Evolutionary conservation across 2,113 vertebrate species (phyloP), one percentile per base, ranked within the genome.

Genomic region (Ceyx cyanopectus): DNA sequence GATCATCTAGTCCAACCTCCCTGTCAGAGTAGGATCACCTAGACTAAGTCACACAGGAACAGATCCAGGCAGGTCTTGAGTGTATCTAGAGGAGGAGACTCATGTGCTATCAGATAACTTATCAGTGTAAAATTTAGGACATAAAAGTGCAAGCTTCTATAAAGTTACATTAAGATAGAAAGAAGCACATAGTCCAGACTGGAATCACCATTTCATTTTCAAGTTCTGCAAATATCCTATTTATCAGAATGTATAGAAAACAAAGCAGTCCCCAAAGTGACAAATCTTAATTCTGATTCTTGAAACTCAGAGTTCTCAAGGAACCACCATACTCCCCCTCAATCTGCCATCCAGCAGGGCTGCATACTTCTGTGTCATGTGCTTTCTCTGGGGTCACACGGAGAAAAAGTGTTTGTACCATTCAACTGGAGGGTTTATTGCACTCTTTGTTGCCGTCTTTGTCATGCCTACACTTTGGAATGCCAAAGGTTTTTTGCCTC

Each of bases 341-440:
- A 5, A 43, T 32, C 27, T 69, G 46, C 45, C 24, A 6, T 40
- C 13, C 17, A 12, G 43, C 7, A 81, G 7, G 14, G 17, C 57
- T 53, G 34, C 3, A 0, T 45, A 14, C 20, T n/a, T 77, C 29
- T 18, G 5, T 32, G 29, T 77, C 21, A 10, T 4, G 1, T 13
- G 20, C 16, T 19, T 58, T 30, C 14, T 3, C 27, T 5, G 6
- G 22, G 12, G 13, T 79, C 26, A 34, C 12, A 4, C 0, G 0
- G 15, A 9, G 18, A 7, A 24, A 77, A 14, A 14, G 26, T 14
- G 13, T 8, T 73, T 20, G 12, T 92, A 63, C 60, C 16, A 9
- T 54, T 65, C 62, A 29, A 27, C 12, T 37, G 21, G n/a, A 27
- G 5, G 3, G 69, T 87, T 62, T 62, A 54, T 13, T 46, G 30